Conservation (phyloP, 92 coral and sea anemone genomes). For the Palythoa heliodiscus region DNA sequence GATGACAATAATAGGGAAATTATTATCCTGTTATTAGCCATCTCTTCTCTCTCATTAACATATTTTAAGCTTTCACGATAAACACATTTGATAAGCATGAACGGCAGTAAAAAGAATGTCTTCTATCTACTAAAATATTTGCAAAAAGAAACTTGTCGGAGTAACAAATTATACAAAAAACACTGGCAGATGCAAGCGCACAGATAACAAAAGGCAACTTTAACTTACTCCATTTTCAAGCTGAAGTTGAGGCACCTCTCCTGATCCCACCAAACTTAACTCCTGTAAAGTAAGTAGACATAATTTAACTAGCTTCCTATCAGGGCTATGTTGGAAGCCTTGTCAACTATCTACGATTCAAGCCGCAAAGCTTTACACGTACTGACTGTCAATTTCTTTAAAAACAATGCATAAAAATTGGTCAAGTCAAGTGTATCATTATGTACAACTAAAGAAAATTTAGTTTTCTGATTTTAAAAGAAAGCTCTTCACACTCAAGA, state of each 20-base stretch:
- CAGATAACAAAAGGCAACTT: neutral
- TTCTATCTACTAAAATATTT: too few relatives aligned
- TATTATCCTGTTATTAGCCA: too few relatives aligned
- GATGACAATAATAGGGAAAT: too few relatives aligned
- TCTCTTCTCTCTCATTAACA: too few relatives aligned
- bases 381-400: neutral
- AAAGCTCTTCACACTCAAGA: too few relatives aligned
- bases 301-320: neutral
- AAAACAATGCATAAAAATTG: neutral
- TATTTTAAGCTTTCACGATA: too few relatives aligned
- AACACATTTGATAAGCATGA: neutral
- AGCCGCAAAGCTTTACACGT: neutral
- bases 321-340: neutral
- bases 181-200: too few relatives aligned
- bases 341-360: neutral
- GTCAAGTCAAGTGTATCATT: too few relatives aligned
- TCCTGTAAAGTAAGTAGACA: conserved; percentile 50
- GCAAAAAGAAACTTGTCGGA: too few relatives aligned
- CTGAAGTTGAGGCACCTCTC: conserved; percentile 75
- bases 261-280: conserved; percentile 83
- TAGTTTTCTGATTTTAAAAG: too few relatives aligned
- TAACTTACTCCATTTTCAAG: conserved; percentile 69
- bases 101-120: neutral
- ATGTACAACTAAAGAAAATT: too few relatives aligned
- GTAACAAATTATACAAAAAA: too few relatives aligned